Evolutionary conservation across 2,888 invertebrate species (phyloP).

Genomic region (Trissonchulus sp.): DNA sequence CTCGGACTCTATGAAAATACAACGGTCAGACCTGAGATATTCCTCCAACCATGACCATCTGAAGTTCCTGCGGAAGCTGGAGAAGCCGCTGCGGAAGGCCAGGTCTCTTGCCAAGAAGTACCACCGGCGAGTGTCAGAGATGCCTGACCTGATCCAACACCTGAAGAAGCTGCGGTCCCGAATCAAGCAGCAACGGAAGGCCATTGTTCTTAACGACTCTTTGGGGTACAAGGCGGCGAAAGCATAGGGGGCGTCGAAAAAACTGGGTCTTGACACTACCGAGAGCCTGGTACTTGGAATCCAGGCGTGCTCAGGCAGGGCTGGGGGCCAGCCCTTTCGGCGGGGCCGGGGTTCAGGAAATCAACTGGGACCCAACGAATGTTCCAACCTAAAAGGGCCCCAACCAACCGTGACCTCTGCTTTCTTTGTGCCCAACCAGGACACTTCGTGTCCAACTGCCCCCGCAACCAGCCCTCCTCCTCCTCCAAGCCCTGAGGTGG

Average conservation of each 20-base stretch:
- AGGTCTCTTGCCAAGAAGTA: background rate
- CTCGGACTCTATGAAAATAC: background rate
- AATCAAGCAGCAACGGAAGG: background rate
- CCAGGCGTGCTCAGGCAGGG: constrained; percentile 4
- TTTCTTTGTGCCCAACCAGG: background rate
- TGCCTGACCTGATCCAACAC: background rate
- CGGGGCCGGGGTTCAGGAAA: background rate
- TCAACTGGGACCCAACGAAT: background rate
- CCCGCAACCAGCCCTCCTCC: constrained; percentile 2
- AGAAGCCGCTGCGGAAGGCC: background rate
- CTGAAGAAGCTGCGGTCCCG: background rate
- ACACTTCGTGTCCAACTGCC: constrained; percentile 1
- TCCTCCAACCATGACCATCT: constrained; percentile 11
- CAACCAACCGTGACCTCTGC: background rate
- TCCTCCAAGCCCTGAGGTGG: background rate
- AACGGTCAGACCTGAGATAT: constrained; percentile 6
- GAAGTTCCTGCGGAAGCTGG: background rate
- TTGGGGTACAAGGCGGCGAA: constrained; percentile 5
- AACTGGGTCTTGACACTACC: background rate
- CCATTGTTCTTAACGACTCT: background rate
- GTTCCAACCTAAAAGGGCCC: background rate
- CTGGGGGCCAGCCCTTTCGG: constrained; percentile 9
- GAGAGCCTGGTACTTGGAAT: constrained; percentile 3
- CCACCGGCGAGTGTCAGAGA: background rate
- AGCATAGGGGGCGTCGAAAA: background rate